Base-by-base conservation (phyloP, 2,888 invertebrate species). In the Cyrtodaria siliqua region DNA sequence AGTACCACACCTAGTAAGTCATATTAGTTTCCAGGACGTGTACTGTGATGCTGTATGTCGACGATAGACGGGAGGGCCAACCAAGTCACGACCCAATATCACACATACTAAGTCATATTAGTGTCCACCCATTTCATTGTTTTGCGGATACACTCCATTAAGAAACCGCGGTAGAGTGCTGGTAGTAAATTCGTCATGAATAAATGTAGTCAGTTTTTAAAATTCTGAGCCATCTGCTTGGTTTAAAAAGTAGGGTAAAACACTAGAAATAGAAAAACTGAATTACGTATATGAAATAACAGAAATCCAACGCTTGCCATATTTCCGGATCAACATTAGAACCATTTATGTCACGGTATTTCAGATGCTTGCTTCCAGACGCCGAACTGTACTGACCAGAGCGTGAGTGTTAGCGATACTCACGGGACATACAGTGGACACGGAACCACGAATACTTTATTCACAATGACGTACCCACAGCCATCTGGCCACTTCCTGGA, bases 361-460 rank as follows among this genome's bases (percentile, higher is more conserved):
- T 24, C 56, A 69, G 69, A 53, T 23, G 61, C 55, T 0, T 69
- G 69, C 33, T 69, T 42, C 49, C 61, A 69, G 38, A 69, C 69
- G 8, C 69, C 69, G 2, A 69, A 52, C 26, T 69, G 69, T 27
- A 33, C 60, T 2, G 33, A 56, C 23, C 61, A 62, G 18, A 8
- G 18, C 1, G 16, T 59, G 18, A 44, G 14, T 3, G 26, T 69
- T 18, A 23, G 47, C 2, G 69, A 69, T 27, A 69, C 69, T 8
- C 61, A 61, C 27, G 69, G 69, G 20, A 16, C 33, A 1, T 56
- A 56, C 47, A 24, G 44, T 1, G 69, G 69, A n/a, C 69, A 69
- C 33, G 61, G 62, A 12, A 55, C 53, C 4, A 69, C 53, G n/a
- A 62, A 55, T 24, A 61, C 61, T 12, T 44, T 69, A 0, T 69